phyloP scores from a whole-genome alignment of 2,113 vertebrate genomes.

The Gracilinanus agilis region DNA sequence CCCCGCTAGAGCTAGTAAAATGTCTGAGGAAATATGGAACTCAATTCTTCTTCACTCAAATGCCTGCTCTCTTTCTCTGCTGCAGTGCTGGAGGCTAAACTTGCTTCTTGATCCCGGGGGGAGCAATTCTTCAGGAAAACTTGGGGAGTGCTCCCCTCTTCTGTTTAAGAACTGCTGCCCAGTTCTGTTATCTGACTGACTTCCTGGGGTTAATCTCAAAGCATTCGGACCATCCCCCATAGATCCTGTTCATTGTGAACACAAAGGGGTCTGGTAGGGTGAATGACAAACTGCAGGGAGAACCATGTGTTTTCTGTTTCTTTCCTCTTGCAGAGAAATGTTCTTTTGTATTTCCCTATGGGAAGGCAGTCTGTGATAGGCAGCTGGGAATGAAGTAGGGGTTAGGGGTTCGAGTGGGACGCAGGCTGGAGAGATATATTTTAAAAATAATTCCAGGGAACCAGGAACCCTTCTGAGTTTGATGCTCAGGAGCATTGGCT shows the following conservation, averaged over 20 bases:
- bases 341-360: not conserved
- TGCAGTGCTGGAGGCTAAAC: not conserved
- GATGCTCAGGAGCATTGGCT: not conserved
- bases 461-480: not conserved
- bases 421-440: not conserved
- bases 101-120: not conserved
- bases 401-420: not conserved
- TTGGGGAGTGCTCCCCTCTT: accelerated
- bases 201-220: not conserved
- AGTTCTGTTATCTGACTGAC: not conserved
- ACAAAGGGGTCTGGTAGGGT: not conserved
- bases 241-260: not conserved
- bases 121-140: not conserved
- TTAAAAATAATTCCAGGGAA: not conserved
- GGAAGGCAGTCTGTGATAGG: not conserved
- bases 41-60: not conserved
- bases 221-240: not conserved
- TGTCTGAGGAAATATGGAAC: not conserved
- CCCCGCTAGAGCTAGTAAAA: not conserved
- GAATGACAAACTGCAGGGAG: not conserved
- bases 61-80: not conserved
- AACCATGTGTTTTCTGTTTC: not conserved
- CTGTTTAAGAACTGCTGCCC: not conserved
- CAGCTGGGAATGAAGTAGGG: not conserved
- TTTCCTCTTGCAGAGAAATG: not conserved